phyloP scores from a whole-genome alignment of 2,797 vertebrate genomes.

The Tiaroga cobitis region DNA sequence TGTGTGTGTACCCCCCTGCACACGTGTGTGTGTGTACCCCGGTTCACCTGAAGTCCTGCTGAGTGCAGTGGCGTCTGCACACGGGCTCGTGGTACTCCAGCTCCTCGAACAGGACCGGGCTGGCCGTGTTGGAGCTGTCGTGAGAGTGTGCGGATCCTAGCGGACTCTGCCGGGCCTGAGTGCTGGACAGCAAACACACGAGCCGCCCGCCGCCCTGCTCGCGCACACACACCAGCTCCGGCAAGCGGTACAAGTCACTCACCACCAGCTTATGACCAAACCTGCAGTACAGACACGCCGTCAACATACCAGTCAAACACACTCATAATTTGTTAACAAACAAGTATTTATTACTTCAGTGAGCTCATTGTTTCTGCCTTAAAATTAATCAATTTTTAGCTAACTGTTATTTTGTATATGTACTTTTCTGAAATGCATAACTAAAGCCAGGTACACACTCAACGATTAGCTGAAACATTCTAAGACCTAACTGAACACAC shows the following conservation, averaged over 20 bases:
- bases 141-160: conserved; percentile 92
- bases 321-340: no score
- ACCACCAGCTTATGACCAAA: conserved; percentile 87
- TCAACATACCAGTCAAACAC: background rate
- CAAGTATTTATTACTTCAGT: no score
- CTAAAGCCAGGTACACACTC: no score
- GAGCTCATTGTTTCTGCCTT: no score
- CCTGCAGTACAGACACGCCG: conserved; percentile 67
- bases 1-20: no score
- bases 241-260: conserved; percentile 89
- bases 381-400: no score
- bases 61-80: conserved; percentile 88
- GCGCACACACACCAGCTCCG: conserved; percentile 87
- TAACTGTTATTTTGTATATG: no score
- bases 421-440: no score
- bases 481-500: no score
- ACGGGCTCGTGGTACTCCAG: conserved; percentile 95
- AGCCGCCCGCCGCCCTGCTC: conserved; percentile 89
- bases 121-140: conserved; percentile 88
- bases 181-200: conserved; percentile 89
- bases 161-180: conserved; percentile 90
- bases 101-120: conserved; percentile 95
- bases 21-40: rapidly evolving
- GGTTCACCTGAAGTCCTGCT: conserved; percentile 86
- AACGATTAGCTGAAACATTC: no score